Percentiles rank a stretch among this genome's conserved stretches.
Evolutionary conservation across 2,113 vertebrate genomes (phyloP).

Genomic region (Macaca nemestrina): DNA sequence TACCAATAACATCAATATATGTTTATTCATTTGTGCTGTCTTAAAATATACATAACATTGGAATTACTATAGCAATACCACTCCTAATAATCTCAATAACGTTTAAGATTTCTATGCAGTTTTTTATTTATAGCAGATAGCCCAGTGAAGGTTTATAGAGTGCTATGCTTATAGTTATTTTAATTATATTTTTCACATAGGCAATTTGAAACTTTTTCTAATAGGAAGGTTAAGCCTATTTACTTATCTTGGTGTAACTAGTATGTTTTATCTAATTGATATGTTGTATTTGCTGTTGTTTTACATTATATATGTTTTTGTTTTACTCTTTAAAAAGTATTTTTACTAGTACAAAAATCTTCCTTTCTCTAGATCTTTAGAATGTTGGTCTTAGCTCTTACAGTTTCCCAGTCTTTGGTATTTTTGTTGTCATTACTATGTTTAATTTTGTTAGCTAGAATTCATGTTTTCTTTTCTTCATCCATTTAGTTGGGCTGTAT

Average conservation of each 20-base stretch:
- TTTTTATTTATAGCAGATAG: not conserved
- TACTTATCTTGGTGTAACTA: not conserved
- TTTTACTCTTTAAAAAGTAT: not conserved
- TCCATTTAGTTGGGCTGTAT: not conserved
- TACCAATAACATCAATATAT: not conserved
- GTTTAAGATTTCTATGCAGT: not conserved
- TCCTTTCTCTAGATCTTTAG: not conserved
- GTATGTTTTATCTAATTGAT: not conserved
- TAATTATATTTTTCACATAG: not conserved
- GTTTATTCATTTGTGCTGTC: not conserved
- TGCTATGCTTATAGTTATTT: not conserved
- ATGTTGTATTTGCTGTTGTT: not conserved
- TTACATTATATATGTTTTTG: not conserved
- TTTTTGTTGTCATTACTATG: not conserved
- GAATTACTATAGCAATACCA: not conserved
- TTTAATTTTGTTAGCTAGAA: slow-evolving; percentile 2
- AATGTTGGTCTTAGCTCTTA: not conserved
- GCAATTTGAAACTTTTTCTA: not conserved
- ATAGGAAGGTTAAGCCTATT: not conserved
- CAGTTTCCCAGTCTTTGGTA: not conserved
- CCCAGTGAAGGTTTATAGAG: not conserved
- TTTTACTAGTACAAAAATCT: not conserved
- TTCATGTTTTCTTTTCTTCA: not conserved
- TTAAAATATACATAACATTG: not conserved
- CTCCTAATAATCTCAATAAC: not conserved